Base-by-base conservation (phyloP, 1,140 invertebrate genomes). In the Andricus grossulariae region DNA sequence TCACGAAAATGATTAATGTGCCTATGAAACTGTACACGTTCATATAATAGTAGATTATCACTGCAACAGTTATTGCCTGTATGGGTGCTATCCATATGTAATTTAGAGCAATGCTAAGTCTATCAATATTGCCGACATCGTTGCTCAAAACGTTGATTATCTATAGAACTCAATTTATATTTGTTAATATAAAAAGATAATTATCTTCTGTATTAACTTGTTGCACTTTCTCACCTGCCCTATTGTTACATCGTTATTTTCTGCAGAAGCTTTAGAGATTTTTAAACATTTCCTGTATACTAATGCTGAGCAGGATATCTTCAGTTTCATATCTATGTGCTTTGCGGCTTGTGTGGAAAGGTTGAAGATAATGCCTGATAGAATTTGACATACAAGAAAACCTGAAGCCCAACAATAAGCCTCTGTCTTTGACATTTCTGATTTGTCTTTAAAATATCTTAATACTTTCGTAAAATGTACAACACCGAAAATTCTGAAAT, bases 231-330 rank as follows among this genome's bases (percentile, higher is more conserved):
- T 25, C 13, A 60, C 55, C 55, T 60, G 55, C 11, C 55, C 55
- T 12, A 60, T 21, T 60, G 55, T 60, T 60, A 21, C 19, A 21
- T 60, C 55, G n/a, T n/a, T n/a, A 60, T 60, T 60, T 25, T 60
- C 55, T 2, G 19, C 19, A 5, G 21, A 60, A 12, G 55, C 55
- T 25, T 60, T 60, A 3, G 55, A 60, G 3, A 60, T 25, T 60
- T 19, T 60, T 60, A 60, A 25, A 60, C 55, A 60, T 60, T 60
- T 60, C 32, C 55, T 60, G 19, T 60, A 60, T 7, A 60, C 21
- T 1, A 60, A 21, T 1, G 55, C 19, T 19, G 55, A 60, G 19
- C 55, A 60, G 12, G 55, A 60, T 12, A 60, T 21, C 15, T 13
- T 60, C 32, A 60, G 32, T 60, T 60, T 60, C 13, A 60, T 12